These are phyloP conservation scores for Hippopotamus amphibius DNA, from an alignment of 2,113 vertebrate genomes.

Conservation along the genomic window DNA sequence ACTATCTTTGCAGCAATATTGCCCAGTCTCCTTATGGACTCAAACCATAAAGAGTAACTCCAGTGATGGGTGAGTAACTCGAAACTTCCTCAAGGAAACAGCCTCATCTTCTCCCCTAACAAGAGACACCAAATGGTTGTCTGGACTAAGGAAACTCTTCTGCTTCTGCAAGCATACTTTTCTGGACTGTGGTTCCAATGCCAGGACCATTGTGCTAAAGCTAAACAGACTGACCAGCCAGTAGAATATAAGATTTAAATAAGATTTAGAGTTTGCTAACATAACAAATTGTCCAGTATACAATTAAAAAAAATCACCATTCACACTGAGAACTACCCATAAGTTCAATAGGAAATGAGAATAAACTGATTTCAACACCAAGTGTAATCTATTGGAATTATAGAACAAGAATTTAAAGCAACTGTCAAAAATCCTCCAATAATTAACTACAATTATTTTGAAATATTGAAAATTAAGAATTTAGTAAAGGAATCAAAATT, in stretches of 20 bases:
- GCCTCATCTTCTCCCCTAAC: background rate
- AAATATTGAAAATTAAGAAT: background rate
- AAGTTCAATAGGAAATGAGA: background rate
- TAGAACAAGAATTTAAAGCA: background rate
- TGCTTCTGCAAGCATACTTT: no score
- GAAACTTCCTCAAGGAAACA: background rate
- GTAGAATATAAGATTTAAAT: no score
- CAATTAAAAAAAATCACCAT: background rate
- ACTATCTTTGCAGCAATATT: background rate
- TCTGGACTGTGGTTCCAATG: no score
- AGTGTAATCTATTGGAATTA: background rate
- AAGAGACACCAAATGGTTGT: no score
- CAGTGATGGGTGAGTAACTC: background rate
- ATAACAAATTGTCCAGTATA: background rate
- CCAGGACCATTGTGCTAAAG: no score
- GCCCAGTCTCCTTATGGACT: background rate
- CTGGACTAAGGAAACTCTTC: no score
- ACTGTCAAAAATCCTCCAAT: background rate
- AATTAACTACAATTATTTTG: background rate
- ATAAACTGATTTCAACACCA: background rate
- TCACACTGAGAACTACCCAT: background rate
- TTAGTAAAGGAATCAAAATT: background rate
- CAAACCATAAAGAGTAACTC: background rate
- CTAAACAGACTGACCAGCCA: no score
- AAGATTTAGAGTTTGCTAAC: no score